Evolutionary conservation across 35 echinoderm and acorn worm genomes (phyloP).

Genomic region (Eucidaris tribuloides): DNA sequence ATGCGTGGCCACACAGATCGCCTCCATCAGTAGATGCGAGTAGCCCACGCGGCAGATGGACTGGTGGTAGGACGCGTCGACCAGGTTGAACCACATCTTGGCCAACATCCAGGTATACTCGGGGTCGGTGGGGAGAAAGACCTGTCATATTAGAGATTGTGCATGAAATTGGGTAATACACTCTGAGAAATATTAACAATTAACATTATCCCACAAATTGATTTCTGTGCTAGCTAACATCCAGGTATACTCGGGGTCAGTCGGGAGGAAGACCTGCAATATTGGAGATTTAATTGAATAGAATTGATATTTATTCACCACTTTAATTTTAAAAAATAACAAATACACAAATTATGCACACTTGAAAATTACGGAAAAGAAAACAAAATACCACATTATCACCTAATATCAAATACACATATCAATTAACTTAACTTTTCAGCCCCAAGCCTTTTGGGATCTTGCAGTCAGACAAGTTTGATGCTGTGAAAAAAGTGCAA

Average conservation of each 20-base stretch:
- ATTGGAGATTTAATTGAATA: background rate
- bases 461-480: too few relatives aligned
- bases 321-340: background rate
- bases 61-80: constrained; percentile 83
- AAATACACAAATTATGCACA: background rate
- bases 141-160: too few relatives aligned
- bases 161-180: too few relatives aligned
- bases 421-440: too few relatives aligned
- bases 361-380: background rate
- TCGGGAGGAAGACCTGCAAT: constrained; percentile 63
- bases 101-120: constrained; percentile 84
- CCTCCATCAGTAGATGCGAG: constrained; percentile 71
- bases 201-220: constrained; percentile 12
- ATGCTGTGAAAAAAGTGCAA: too few relatives aligned
- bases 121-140: constrained; percentile 72
- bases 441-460: too few relatives aligned
- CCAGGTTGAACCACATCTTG: constrained; percentile 92
- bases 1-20: constrained; percentile 61
- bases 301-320: background rate
- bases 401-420: too few relatives aligned
- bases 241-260: constrained; percentile 77
- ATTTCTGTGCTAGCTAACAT: constrained; percentile 81
- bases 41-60: constrained; percentile 51
- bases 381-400: too few relatives aligned
- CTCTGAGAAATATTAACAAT: background rate